phyloP scores from a whole-genome alignment of 2,888 invertebrate genomes.

The Aquatica leii region DNA sequence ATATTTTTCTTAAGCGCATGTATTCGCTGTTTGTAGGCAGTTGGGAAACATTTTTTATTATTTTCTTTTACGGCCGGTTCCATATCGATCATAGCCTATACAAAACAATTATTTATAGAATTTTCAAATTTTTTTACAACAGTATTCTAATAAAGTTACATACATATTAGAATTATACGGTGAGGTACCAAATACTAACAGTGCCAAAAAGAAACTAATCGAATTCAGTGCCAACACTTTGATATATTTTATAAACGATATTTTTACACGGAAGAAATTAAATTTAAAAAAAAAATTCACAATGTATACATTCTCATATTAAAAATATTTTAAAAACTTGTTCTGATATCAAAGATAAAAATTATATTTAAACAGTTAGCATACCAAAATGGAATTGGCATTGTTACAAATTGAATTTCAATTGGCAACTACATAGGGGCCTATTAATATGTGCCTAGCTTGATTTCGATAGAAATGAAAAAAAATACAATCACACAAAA shows the following conservation, averaged over 20 bases:
- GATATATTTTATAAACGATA: background rate
- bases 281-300: background rate
- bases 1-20: too few species aligned
- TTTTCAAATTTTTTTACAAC: background rate
- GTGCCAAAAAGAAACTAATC: background rate
- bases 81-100: too few species aligned
- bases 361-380: background rate
- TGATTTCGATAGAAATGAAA: background rate
- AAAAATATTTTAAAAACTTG: background rate
- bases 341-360: background rate
- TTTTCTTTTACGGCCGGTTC: too few species aligned
- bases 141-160: background rate
- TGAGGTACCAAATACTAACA: too few species aligned
- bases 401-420: too few species aligned
- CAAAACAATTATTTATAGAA: too few species aligned
- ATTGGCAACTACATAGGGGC: background rate
- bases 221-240: background rate
- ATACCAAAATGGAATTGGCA: background rate
- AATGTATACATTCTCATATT: background rate
- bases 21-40: too few species aligned
- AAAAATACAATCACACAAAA: background rate
- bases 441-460: too few species aligned
- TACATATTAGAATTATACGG: too few species aligned
- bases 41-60: too few species aligned
- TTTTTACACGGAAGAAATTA: background rate